Conservation (phyloP, 2,797 vertebrate genomes). For the Gadopsis bispinosus region DNA sequence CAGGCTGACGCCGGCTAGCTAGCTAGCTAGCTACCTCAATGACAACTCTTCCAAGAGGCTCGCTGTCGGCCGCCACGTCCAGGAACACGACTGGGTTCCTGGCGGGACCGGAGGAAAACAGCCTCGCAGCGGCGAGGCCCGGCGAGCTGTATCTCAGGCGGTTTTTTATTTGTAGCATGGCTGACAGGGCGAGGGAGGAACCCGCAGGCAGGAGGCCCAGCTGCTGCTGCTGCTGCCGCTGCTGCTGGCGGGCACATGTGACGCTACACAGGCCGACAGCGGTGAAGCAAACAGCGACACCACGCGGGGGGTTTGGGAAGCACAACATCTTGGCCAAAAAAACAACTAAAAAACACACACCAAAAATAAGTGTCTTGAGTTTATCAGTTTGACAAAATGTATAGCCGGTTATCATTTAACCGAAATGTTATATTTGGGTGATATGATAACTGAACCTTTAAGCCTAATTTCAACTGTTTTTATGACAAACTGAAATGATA, state of each 20-base stretch:
- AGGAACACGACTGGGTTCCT: slow-evolving; percentile 89
- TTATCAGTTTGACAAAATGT: neutral
- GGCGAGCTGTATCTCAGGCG: slow-evolving; percentile 75
- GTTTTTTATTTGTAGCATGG: slow-evolving; percentile 81
- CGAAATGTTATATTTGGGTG: neutral
- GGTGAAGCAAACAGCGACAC: slow-evolving; percentile 57
- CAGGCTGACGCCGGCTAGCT: neutral
- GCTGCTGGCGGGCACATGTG: slow-evolving; percentile 36
- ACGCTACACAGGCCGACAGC: slow-evolving; percentile 33
- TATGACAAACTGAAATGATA: neutral
- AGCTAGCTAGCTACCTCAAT: slow-evolving; percentile 85
- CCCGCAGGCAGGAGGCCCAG: neutral
- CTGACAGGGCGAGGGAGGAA: neutral
- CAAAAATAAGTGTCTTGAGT: too few relatives aligned
- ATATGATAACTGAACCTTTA: neutral
- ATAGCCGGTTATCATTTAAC: neutral
- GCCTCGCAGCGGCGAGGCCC: slow-evolving; percentile 70
- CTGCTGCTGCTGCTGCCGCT: slow-evolving; percentile 6
- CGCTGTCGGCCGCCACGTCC: slow-evolving; percentile 90
- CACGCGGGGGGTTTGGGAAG: slow-evolving; percentile 20
- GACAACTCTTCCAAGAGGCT: slow-evolving; percentile 89
- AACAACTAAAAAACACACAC: too few relatives aligned
- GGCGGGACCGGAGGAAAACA: slow-evolving; percentile 68
- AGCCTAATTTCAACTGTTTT: neutral
- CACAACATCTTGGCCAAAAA: too few relatives aligned